Percentiles rank a stretch among this genome's conserved stretches.
Evolutionary conservation across 2,888 invertebrate genomes (phyloP).

Genomic region (Hartigia nigra): DNA sequence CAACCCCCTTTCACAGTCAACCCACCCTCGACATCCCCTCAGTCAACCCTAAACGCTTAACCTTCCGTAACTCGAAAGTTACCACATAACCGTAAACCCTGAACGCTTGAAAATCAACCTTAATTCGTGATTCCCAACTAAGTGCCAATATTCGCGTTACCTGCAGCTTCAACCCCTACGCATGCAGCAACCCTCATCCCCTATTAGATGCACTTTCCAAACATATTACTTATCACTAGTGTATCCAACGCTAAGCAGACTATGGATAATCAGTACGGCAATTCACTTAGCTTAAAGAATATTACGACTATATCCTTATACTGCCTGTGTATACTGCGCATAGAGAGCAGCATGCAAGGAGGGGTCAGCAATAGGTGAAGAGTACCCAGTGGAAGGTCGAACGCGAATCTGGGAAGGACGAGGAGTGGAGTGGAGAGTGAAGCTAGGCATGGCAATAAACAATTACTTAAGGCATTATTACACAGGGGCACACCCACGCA

Average conservation of each 20-base stretch:
- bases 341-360: neutral
- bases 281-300: neutral
- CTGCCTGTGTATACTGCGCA: neutral
- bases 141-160: neutral
- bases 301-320: neutral
- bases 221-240: neutral
- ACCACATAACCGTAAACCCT: neutral
- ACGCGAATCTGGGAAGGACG: neutral
- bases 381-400: neutral
- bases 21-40: neutral
- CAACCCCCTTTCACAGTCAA: neutral
- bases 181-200: neutral
- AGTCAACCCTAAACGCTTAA: neutral
- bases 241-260: neutral
- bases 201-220: neutral
- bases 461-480: conserved; percentile 64
- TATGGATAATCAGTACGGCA: neutral
- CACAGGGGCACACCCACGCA: conserved; percentile 62
- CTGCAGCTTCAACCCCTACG: neutral
- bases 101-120: neutral
- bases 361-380: neutral
- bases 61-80: neutral
- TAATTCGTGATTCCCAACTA: neutral
- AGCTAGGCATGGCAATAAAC: conserved; percentile 57
- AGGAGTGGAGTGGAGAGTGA: conserved; percentile 29